Conservation (phyloP, 1,140 invertebrate species). For the Manduca sexta region DNA sequence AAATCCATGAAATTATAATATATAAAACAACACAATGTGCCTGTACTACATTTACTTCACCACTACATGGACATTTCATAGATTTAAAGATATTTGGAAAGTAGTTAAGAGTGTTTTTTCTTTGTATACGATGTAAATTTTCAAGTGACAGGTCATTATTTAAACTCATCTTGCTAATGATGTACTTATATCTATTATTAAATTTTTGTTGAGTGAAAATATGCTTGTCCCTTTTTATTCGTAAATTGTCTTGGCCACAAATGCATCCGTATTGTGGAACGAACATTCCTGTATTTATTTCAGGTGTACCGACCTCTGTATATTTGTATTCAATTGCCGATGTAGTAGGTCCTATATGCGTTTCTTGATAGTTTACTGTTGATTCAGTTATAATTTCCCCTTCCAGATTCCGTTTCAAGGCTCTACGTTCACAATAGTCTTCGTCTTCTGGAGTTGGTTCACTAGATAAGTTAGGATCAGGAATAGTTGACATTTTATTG, state of each 20-base stretch:
- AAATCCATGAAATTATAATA: constrained; percentile 6
- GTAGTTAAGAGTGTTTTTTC: too few species aligned
- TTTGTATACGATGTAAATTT: too few species aligned
- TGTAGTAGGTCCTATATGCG: neutral
- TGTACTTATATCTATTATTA: constrained; percentile 1
- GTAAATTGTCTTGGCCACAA: constrained; percentile 18
- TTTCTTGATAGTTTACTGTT: neutral
- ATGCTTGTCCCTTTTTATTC: constrained; percentile 24
- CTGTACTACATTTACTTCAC: constrained; percentile 6
- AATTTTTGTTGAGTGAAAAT: constrained; percentile 3
- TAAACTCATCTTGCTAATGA: too few species aligned
- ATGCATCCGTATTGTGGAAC: constrained; percentile 8
- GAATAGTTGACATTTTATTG: constrained; percentile 39
- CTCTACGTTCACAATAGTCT: constrained; percentile 59
- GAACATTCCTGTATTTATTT: neutral
- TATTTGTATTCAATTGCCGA: neutral
- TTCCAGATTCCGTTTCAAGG: constrained; percentile 41
- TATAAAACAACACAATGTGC: constrained; percentile 5
- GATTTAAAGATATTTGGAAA: constrained; percentile 2
- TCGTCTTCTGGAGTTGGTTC: constrained; percentile 27
- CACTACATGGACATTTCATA: constrained; percentile 32
- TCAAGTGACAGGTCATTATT: too few species aligned
- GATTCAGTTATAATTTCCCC: neutral
- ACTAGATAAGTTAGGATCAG: constrained; percentile 9
- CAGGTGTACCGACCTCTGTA: neutral